phyloP scores from a whole-genome alignment of 2,113 vertebrate species.

The Delphinapterus leucas region DNA sequence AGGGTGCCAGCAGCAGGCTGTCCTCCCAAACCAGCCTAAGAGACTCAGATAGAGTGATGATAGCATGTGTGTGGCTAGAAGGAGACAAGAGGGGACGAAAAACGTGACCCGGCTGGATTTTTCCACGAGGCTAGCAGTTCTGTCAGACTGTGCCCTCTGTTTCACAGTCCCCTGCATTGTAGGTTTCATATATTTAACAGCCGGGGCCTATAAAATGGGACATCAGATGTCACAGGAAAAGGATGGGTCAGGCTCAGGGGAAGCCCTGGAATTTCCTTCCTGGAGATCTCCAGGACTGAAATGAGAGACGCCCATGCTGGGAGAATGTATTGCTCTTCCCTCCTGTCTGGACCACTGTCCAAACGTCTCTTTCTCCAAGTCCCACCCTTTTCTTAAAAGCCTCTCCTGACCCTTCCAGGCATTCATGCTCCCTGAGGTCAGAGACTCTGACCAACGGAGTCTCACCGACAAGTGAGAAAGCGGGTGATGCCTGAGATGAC shows the following conservation, averaged over 20 bases:
- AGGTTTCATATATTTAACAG: not conserved
- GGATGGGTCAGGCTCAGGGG: not conserved
- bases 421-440: not conserved
- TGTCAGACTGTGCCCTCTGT: not conserved
- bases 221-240: not conserved
- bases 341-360: not conserved
- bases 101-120: not conserved
- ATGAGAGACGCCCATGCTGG: not conserved
- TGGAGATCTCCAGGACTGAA: not conserved
- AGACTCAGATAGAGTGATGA: not conserved
- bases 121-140: not conserved
- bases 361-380: not conserved
- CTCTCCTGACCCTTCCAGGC: not conserved
- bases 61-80: not conserved
- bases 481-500: not conserved
- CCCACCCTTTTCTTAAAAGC: not conserved
- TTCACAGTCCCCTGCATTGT: not conserved
- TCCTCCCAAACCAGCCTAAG: not conserved
- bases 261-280: constrained; percentile 48
- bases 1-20: not conserved
- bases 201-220: not conserved
- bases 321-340: not conserved
- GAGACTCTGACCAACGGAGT: not conserved
- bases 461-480: not conserved
- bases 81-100: not conserved